phyloP scores from a whole-genome alignment of 2,888 invertebrate genomes.

The Troides aeacus region DNA sequence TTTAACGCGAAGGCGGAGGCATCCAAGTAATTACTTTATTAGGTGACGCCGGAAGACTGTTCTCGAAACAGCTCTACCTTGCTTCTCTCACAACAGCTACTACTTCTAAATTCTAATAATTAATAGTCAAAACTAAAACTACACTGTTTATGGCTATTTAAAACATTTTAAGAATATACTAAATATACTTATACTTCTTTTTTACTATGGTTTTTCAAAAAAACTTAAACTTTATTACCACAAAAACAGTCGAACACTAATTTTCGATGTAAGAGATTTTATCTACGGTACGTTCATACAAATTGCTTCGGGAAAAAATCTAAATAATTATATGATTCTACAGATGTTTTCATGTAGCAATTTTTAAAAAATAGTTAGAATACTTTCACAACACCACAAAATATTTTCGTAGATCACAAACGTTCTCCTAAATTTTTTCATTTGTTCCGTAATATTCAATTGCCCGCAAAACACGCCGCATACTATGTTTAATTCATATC shows the following conservation, averaged over 20 bases:
- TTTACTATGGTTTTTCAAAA: too few relatives aligned
- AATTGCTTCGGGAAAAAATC: neutral
- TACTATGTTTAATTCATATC: conserved; percentile 23
- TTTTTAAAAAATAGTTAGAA: neutral
- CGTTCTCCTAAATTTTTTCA: neutral
- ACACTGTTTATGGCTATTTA: too few relatives aligned
- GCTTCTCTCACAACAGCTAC: conserved; percentile 27
- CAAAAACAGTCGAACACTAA: neutral
- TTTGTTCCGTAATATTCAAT: conserved; percentile 16
- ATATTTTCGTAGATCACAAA: conserved; percentile 32
- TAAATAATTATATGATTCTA: neutral
- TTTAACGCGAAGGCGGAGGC: conserved; percentile 36
- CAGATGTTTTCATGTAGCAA: neutral
- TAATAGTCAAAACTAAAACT: neutral
- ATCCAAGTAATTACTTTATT: conserved; percentile 66
- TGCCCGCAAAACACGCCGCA: conserved; percentile 17
- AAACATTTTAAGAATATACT: too few relatives aligned
- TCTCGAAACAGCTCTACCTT: conserved; percentile 49
- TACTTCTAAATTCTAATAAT: neutral
- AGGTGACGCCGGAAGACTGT: conserved; percentile 56
- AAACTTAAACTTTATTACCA: neutral
- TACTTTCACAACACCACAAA: neutral
- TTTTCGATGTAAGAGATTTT: neutral
- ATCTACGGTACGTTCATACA: neutral
- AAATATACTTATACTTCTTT: too few relatives aligned